Base-by-base conservation (phyloP, 2,888 invertebrate species). In the Eupithecia insigniata region DNA sequence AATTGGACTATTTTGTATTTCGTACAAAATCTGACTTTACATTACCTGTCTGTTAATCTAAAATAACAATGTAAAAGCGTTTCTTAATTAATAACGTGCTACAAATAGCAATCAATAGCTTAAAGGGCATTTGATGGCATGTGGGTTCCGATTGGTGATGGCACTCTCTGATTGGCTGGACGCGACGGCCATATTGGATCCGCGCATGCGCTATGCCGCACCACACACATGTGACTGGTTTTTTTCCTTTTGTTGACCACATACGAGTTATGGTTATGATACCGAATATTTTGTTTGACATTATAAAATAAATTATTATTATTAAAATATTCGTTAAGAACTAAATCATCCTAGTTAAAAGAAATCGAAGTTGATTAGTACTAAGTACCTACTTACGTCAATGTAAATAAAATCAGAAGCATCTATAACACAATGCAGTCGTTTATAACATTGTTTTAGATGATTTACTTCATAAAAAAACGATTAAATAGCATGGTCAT, bases 161-260 rank as follows among this genome's bases (percentile, higher is more conserved):
- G 79, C 74, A 87, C 78, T 72, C 80, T 83, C 75, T 84, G 86
- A 93, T 93, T 93, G 93, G 93, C 81, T 85, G 83, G 78, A 77
- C 76, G 78, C 79, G 88, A 82, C 92, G 88, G 93, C 93, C 93
- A 94, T 94, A 84, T 93, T 93, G 87, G 89, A 88, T 89, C 83
- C 83, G 89, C 92, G 92, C 93, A 92, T 91, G 93, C 92, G 91
- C 89, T 81, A 78, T 84, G 72, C 67, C 81, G 78, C 83, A 80
- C 75, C 82, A 79, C 89, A 86, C 88, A 90, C 89, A 90, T 89
- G 89, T 88, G 89, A 86, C 85, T 85, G 82, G 85, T 51, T 55
- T 67, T 64, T 76, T 78, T 82, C 78, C 80, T 82, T 81, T 82
- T 82, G 80, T 80, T 80, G 79, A 74, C 71, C 74, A 77, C 71